phyloP scores from a whole-genome alignment of 2,888 invertebrate species.

The Trisateles emortualis region DNA sequence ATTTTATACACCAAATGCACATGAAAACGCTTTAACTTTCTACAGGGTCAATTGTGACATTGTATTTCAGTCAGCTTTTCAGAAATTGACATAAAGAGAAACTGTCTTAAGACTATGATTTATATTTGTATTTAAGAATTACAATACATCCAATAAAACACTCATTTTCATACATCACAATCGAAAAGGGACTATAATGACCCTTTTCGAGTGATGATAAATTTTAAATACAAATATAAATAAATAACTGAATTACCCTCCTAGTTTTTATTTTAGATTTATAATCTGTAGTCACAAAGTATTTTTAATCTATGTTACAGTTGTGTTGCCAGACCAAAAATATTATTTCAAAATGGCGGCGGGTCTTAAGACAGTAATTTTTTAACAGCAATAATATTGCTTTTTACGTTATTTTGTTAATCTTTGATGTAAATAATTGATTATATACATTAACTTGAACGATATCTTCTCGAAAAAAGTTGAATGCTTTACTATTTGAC shows the following conservation, averaged over 20 bases:
- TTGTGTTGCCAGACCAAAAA: conserved; percentile 50
- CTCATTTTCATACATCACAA: no score
- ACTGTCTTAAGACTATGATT: conserved; percentile 43
- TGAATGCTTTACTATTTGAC: no score
- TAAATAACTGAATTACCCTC: conserved; percentile 24
- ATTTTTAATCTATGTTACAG: conserved; percentile 49
- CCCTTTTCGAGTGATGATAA: neutral
- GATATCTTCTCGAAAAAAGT: no score
- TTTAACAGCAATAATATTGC: conserved; percentile 27
- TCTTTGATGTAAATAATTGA: conserved; percentile 28
- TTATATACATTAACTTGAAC: neutral
- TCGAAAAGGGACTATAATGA: neutral
- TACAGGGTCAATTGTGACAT: neutral
- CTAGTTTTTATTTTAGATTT: conserved; percentile 41
- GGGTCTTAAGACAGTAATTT: conserved; percentile 45
- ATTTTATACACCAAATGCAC: no score
- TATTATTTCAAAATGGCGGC: conserved; percentile 33
- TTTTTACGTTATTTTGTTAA: conserved; percentile 23
- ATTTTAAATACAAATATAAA: conserved; percentile 27
- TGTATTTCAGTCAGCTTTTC: conserved; percentile 23
- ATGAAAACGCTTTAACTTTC: no score
- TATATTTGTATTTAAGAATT: conserved; percentile 13
- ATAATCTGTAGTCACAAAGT: conserved; percentile 52
- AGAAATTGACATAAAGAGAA: conserved; percentile 40
- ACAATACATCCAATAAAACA: no score